A percentile compares a stretch with the other conserved stretches of the same genome.
Evolutionary conservation across 2,113 vertebrate genomes (phyloP).

Genomic region (Salminus brasiliensis): DNA sequence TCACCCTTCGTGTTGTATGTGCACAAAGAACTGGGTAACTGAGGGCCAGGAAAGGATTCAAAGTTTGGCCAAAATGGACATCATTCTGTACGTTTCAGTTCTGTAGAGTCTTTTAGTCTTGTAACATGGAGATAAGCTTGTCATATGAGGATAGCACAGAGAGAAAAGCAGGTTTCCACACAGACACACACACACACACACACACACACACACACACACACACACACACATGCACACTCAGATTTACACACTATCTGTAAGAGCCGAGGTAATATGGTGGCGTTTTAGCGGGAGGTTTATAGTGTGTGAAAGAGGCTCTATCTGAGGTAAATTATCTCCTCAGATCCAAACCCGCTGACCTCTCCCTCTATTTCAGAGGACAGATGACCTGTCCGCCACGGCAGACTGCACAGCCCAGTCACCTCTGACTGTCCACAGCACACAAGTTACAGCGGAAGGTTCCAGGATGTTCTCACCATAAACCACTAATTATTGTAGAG

Average conservation of each 20-base stretch:
- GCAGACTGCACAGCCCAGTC: not conserved
- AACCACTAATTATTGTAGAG: too few species aligned
- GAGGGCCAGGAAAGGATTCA: too few species aligned
- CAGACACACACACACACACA: not conserved
- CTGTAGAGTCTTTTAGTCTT: not conserved
- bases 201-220: constrained; percentile 13
- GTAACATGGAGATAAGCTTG: not conserved
- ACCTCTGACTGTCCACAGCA: not conserved
- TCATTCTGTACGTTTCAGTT: not conserved
- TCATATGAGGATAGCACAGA: not conserved
- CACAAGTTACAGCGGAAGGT: not conserved
- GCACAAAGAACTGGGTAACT: too few species aligned
- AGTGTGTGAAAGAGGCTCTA: constrained; percentile 6
- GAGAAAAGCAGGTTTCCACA: not conserved
- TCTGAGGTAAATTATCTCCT: constrained; percentile 6
- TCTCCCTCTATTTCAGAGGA: not conserved
- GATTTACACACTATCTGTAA: constrained; percentile 16
- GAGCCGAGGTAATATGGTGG: not conserved
- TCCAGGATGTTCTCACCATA: too few species aligned
- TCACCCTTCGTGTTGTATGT: too few species aligned
- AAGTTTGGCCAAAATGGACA: too few species aligned
- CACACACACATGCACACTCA: not conserved
- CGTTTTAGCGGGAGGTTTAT: not conserved
- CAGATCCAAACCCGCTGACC: not conserved
- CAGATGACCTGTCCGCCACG: not conserved